Conservation (phyloP, 1,140 invertebrate species). For the Conus ventricosus region DNA sequence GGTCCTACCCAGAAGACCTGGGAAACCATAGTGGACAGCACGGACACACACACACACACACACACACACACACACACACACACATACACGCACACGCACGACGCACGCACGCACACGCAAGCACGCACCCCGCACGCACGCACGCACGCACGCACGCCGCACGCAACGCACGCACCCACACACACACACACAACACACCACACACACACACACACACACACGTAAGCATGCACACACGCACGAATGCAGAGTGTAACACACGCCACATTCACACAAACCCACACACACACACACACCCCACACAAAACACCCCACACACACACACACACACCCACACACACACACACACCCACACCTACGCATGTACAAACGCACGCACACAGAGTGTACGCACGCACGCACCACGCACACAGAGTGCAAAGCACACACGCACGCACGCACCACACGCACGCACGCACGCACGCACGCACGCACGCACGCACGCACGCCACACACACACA, state of each 20-base stretch:
- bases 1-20: too few species aligned
- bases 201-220: too few species aligned
- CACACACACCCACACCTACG: neutral
- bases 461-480: neutral
- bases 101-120: neutral
- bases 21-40: too few species aligned
- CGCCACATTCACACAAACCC: neutral
- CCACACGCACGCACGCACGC: neutral
- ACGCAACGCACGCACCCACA: too few species aligned
- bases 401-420: too few species aligned
- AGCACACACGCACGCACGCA: too few species aligned
- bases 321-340: neutral
- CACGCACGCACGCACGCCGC: neutral
- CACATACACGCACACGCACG: neutral
- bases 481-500: too few species aligned
- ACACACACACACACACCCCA: neutral
- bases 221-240: neutral
- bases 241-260: neutral
- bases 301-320: neutral
- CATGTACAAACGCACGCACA: neutral
- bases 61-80: neutral
- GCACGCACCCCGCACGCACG: neutral
- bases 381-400: neutral
- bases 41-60: neutral
- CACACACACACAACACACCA: too few species aligned